Conservation (phyloP, 1,140 invertebrate genomes). For the Cepaea nemoralis region DNA sequence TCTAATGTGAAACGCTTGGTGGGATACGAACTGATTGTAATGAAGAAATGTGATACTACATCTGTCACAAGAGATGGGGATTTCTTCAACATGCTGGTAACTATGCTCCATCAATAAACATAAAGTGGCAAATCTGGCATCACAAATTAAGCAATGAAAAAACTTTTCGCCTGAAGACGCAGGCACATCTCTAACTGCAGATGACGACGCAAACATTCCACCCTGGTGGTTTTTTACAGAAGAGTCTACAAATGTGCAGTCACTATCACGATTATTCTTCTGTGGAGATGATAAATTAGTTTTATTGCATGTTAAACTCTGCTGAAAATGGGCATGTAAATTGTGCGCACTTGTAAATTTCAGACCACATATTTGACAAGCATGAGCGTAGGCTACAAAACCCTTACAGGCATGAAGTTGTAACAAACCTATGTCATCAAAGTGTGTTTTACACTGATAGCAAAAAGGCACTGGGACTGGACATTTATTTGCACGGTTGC, state of each 20-base stretch:
- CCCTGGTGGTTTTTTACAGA: too few relatives aligned
- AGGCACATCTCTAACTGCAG: background rate
- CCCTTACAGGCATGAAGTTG: background rate
- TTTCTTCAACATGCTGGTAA: constrained; percentile 21
- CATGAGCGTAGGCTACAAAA: background rate
- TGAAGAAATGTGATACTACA: constrained; percentile 4
- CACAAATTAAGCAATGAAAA: constrained; percentile 9
- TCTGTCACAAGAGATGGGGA: background rate
- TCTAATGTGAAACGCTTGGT: constrained; percentile 21
- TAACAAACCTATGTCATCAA: background rate
- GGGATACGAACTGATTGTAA: constrained; percentile 23
- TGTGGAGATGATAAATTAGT: too few relatives aligned
- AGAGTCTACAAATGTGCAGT: too few relatives aligned
- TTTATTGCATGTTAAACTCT: background rate
- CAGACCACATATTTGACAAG: background rate
- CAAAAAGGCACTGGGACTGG: background rate
- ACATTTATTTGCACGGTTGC: background rate
- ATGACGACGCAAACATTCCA: too few relatives aligned
- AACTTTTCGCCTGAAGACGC: background rate
- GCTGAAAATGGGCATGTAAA: background rate
- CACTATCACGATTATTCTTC: too few relatives aligned
- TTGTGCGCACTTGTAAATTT: background rate
- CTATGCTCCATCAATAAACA: constrained; percentile 20
- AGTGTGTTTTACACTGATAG: background rate
- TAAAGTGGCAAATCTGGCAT: background rate